Conservation (phyloP, 2,888 invertebrate genomes). For the Cosmorhoe ocellata region DNA sequence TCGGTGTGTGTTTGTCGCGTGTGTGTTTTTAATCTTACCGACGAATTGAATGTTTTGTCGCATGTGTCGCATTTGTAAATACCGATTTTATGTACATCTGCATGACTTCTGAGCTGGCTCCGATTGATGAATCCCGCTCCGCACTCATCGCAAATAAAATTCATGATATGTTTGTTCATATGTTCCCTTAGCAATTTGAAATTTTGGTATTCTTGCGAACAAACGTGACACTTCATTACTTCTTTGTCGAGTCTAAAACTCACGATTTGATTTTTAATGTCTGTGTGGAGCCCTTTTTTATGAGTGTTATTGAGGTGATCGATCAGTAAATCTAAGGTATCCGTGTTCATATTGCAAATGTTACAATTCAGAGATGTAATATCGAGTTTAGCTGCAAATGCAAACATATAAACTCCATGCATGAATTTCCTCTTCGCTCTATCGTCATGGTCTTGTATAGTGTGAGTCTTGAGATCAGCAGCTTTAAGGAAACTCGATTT, state of each 20-base stretch:
- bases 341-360: conserved; percentile 41
- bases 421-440: conserved; percentile 22
- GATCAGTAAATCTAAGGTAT: conserved; percentile 38
- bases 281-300: conserved; percentile 39
- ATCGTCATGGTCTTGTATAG: conserved; percentile 33
- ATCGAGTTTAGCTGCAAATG: conserved; percentile 53
- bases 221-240: conserved; percentile 44
- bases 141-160: conserved; percentile 51
- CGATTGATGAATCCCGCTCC: conserved; percentile 32
- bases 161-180: conserved; percentile 54
- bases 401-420: conserved; percentile 11
- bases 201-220: conserved; percentile 40
- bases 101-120: conserved; percentile 43
- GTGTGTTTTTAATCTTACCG: conserved; percentile 11
- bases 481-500: conserved; percentile 43
- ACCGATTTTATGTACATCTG: conserved; percentile 49
- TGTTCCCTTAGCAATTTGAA: conserved; percentile 53
- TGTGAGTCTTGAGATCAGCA: conserved; percentile 52
- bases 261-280: conserved; percentile 44
- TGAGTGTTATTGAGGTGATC: conserved; percentile 46
- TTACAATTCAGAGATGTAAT: conserved; percentile 55
- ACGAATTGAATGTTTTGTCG: conserved; percentile 13
- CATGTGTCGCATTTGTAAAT: conserved; percentile 31
- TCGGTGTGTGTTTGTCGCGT: conserved; percentile 13
- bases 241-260: conserved; percentile 52